Conservation (phyloP, 2,888 invertebrate genomes). For the Odiellus spinosus region DNA sequence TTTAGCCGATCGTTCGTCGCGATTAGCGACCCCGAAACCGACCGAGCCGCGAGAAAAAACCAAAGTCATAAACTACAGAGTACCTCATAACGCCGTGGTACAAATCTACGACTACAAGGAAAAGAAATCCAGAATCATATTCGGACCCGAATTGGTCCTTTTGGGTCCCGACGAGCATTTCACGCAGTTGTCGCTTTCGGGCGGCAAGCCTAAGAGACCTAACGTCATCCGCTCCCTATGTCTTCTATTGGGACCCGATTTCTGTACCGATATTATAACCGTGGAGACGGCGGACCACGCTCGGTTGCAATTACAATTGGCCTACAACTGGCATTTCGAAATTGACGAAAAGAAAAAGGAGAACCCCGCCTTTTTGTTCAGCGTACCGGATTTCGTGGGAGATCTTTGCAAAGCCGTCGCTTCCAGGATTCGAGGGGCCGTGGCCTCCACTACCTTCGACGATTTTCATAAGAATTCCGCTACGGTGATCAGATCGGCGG, state of each 20-base stretch:
- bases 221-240: slow-evolving; percentile 35
- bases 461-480: slow-evolving; percentile 39
- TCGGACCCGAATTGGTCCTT: slow-evolving; percentile 39
- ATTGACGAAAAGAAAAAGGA: slow-evolving; percentile 24
- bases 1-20: slow-evolving; percentile 30
- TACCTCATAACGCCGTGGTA: slow-evolving; percentile 37
- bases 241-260: slow-evolving; percentile 36
- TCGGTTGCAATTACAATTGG: slow-evolving; percentile 34
- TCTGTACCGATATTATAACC: slow-evolving; percentile 36
- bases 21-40: background rate
- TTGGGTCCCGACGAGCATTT: slow-evolving; percentile 37
- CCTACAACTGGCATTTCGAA: slow-evolving; percentile 38
- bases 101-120: slow-evolving; percentile 38
- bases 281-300: slow-evolving; percentile 38
- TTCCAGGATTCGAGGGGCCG: slow-evolving; percentile 34
- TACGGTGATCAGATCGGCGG: slow-evolving; percentile 34
- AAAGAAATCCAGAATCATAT: slow-evolving; percentile 35
- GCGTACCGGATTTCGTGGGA: slow-evolving; percentile 38
- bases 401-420: slow-evolving; percentile 38
- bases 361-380: slow-evolving; percentile 33
- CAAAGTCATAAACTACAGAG: slow-evolving; percentile 32
- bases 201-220: slow-evolving; percentile 36
- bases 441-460: slow-evolving; percentile 35
- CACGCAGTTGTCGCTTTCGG: slow-evolving; percentile 35
- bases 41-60: slow-evolving; percentile 26